Percentiles rank a stretch among this genome's conserved stretches.
Evolutionary conservation across 2,888 invertebrate genomes (phyloP).

Genomic region (Sarcophaga subvicina): DNA sequence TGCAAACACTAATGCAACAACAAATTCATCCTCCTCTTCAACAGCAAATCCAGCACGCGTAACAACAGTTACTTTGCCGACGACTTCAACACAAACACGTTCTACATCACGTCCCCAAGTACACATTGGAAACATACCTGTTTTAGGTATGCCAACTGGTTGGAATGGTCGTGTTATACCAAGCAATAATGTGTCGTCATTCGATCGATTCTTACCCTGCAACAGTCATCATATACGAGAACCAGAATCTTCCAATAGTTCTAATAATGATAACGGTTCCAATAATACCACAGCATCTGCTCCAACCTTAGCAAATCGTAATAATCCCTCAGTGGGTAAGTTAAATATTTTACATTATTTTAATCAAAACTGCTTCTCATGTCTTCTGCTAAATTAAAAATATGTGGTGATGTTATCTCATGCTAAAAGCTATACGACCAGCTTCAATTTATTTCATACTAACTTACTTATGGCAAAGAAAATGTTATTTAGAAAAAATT

Average conservation of each 20-base stretch:
- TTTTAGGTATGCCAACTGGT: slow-evolving; percentile 80
- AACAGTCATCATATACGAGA: slow-evolving; percentile 87
- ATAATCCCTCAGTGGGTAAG: slow-evolving; percentile 62
- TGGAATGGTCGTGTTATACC: slow-evolving; percentile 81
- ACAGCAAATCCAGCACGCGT: slow-evolving; percentile 82
- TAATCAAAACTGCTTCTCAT: too few relatives aligned
- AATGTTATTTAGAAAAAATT: too few relatives aligned
- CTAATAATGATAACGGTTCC: slow-evolving; percentile 67
- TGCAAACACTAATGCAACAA: slow-evolving; percentile 70
- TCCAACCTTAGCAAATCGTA: slow-evolving; percentile 20
- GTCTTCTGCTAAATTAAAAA: background rate
- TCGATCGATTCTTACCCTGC: slow-evolving; percentile 86
- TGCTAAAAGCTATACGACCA: slow-evolving; percentile 39
- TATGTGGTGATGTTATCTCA: slow-evolving; percentile 50
- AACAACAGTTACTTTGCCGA: slow-evolving; percentile 87
- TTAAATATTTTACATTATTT: background rate
- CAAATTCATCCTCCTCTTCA: slow-evolving; percentile 70
- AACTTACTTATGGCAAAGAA: background rate
- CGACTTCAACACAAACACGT: slow-evolving; percentile 87
- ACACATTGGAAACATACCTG: slow-evolving; percentile 84
- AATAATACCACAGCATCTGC: slow-evolving; percentile 53
- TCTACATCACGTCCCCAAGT: slow-evolving; percentile 87
- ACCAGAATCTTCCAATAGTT: slow-evolving; percentile 60
- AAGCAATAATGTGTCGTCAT: slow-evolving; percentile 79
- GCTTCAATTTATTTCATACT: background rate